Evolutionary conservation across 2,797 vertebrate species (phyloP), one percentile per base, ranked within the genome.

Genomic region (Tauraco hartlaubi): DNA sequence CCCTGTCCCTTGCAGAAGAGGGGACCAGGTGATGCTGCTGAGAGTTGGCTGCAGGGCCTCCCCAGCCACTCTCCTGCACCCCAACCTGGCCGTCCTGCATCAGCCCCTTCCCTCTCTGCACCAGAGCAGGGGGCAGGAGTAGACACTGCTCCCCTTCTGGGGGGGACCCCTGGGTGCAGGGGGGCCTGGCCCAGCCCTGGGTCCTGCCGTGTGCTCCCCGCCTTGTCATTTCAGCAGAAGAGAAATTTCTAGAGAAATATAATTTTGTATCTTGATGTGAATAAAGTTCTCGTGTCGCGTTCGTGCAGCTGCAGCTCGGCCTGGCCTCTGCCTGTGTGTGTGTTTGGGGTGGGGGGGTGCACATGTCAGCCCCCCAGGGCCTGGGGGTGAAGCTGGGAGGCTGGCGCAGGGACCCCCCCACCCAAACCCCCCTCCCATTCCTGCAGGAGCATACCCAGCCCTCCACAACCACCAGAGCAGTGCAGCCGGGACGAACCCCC

Each of bases 251-350:
- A 98, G 97, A 98, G 97, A 98, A 97, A 97, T 98, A 97, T 98
- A 99, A 99, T 99, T 99, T 99, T 99, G 98, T 99, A 99, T 99
- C 98, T 98, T 98, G 97, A 97, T 97, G 98, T 99, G 97, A 99
- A 99, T 99, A 99, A 99, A 99, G 99, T 98, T 97, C 93, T 94
- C 62, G 98, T 99, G 99, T 99, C 97, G 39, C 61, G 93, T 98
- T 99, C 94, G 98, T 98, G 99, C 98, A 99, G 98, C 99, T 98
- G 98, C 98, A 98, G 89, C 90, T 55, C 10, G 4, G 96, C 52
- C 79, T 96, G 54, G n/a, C 43, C 35, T 78, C 23, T 62, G 82
- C 91, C 75, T 96, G n/a, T 97, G 31, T 73, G 37, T 69, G n/a
- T 7, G 15, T 41, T 41, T 1, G 23, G 21, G 46, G 51, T 25